These are phyloP conservation scores for Drosophila virilis DNA, from an alignment of 1,140 invertebrate genomes.

Conservation along the genomic window DNA sequence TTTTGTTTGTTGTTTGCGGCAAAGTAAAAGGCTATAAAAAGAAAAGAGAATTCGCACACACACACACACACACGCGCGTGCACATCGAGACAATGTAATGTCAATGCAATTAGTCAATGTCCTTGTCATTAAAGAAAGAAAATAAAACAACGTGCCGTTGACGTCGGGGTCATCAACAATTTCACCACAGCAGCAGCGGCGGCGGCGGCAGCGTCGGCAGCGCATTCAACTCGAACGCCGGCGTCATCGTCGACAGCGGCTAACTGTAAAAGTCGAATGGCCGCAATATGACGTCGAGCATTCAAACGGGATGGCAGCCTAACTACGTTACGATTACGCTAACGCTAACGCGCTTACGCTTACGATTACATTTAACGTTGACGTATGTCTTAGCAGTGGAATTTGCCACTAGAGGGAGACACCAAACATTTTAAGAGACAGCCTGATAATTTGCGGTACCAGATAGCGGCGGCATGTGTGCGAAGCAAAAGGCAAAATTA, in stretches of 20 bases:
- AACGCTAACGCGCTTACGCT: slow-evolving; percentile 28
- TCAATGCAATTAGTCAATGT: slow-evolving; percentile 82
- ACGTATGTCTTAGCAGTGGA: slow-evolving; percentile 43
- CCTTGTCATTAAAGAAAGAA: slow-evolving; percentile 70
- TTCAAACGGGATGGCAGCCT: slow-evolving; percentile 13
- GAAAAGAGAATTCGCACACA: slow-evolving; percentile 60
- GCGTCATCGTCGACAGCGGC: slow-evolving; percentile 5
- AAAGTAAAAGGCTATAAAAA: slow-evolving; percentile 75
- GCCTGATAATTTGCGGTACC: slow-evolving; percentile 64
- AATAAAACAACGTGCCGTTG: slow-evolving; percentile 19
- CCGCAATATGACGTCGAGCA: slow-evolving; percentile 62
- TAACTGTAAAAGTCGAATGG: slow-evolving; percentile 59
- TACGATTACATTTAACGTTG: slow-evolving; percentile 31
- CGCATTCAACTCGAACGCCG: slow-evolving; percentile 37
- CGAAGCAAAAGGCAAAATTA: slow-evolving; percentile 49
- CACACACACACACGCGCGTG: slow-evolving; percentile 14
- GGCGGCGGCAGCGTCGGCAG: slow-evolving; percentile 10
- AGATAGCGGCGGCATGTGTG: slow-evolving; percentile 49
- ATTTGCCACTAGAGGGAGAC: slow-evolving; percentile 48
- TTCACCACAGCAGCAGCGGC: slow-evolving; percentile 36
- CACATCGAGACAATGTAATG: slow-evolving; percentile 68
- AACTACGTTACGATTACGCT: slow-evolving; percentile 25
- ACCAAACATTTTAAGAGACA: slow-evolving; percentile 42
- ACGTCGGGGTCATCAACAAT: slow-evolving; percentile 46
- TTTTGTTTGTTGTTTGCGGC: slow-evolving; percentile 65